Evolutionary conservation across 2,888 invertebrate species (phyloP), one percentile per base, ranked within the genome.

Genomic region (Erynnis tages): DNA sequence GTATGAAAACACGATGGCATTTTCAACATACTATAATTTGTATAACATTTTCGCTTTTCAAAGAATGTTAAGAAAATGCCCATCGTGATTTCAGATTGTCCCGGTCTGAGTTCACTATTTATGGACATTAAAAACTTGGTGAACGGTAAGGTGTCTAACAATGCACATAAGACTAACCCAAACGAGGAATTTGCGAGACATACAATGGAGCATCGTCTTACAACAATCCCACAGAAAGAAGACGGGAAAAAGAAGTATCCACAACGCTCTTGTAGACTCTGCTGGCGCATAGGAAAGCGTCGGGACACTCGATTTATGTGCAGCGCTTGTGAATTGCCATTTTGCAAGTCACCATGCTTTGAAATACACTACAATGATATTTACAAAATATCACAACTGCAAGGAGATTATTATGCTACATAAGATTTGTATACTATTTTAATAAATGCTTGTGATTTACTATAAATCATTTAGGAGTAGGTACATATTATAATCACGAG

Each of bases 21-120:
- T 89, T 89, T 89, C 89, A 88, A 88, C 89, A 87, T 81, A 73
- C 58, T 59, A 56, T 41, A 46, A 48, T 54, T 53, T 61, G 59
- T 71, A 48, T 59, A 62, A 57, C 32, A 53, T 58, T 49, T 59
- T 58, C 57, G 63, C 57, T 67, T 60, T 63, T 60, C 53, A 10
- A 65, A 68, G 17, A 63, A 63, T 62, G 65, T 74, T 79, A 73
- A 82, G 87, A 89, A 87, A 89, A 90, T 88, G 86, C 81, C 90
- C 81, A 87, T 86, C 90, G 86, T 90, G 87, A 75, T 90, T 90
- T 89, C 90, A 90, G 90, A 90, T 89, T 80, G 84, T 58, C 76
- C 79, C 79, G 77, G 84, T 73, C 75, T 88, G 73, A 86, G 75
- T 74, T 81, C 90, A 65, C 81, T 89, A 72, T 87, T 88, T 78